Conservation (phyloP, 2,113 vertebrate species). For the Platysteira castanea region DNA sequence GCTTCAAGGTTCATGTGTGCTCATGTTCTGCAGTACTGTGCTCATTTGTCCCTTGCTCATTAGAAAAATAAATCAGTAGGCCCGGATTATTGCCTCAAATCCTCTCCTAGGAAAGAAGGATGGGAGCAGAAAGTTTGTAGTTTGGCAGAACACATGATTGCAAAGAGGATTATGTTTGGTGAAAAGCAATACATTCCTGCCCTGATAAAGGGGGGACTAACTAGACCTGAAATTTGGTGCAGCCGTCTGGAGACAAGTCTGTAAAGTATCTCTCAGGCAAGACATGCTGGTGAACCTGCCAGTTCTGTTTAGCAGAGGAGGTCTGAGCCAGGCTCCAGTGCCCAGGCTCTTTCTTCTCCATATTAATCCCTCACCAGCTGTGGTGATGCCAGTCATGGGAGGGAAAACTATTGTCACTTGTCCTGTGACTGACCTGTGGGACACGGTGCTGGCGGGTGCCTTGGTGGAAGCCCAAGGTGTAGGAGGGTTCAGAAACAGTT, state of each 20-base stretch:
- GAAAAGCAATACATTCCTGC: slow-evolving; percentile 26
- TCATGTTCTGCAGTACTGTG: fast-evolving
- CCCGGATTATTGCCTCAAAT: slow-evolving; percentile 6
- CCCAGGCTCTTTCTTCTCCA: neutral
- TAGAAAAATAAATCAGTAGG: neutral
- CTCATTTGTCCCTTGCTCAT: neutral
- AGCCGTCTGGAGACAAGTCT: neutral
- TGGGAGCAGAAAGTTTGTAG: neutral
- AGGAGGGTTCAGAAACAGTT: neutral
- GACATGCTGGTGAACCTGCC: fast-evolving
- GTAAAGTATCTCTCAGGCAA: neutral
- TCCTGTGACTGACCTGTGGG: neutral
- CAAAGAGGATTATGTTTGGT: slow-evolving; percentile 60
- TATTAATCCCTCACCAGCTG: neutral
- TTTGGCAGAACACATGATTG: slow-evolving; percentile 51
- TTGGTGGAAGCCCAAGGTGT: neutral
- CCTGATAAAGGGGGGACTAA: slow-evolving; percentile 26
- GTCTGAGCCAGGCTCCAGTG: neutral
- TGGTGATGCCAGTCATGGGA: neutral
- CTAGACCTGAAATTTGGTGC: neutral
- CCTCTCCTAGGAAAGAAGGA: neutral
- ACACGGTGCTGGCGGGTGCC: fast-evolving
- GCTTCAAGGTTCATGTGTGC: fast-evolving
- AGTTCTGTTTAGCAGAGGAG: neutral
- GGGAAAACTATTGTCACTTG: fast-evolving